These are phyloP conservation scores for Lamprotornis superbus DNA, from an alignment of 2,113 vertebrate species.

Conservation along the genomic window DNA sequence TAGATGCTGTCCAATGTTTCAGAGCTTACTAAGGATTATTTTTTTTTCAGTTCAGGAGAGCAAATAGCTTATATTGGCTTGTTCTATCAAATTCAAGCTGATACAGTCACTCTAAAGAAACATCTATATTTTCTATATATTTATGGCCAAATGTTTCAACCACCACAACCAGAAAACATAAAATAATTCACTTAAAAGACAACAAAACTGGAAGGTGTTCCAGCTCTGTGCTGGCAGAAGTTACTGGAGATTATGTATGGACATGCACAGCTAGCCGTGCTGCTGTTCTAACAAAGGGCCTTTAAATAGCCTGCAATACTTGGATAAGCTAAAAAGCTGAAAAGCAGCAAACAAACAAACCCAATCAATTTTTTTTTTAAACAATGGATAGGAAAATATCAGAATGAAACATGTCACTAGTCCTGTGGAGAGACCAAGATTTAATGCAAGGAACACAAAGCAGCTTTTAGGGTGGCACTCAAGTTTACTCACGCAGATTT, in stretches of 20 bases:
- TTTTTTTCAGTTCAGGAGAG: background rate
- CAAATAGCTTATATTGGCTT: background rate
- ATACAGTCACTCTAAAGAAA: background rate
- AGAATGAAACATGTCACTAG: background rate
- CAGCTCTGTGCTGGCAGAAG: slow-evolving; percentile 15
- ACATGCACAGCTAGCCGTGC: background rate
- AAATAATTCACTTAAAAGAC: slow-evolving; percentile 43
- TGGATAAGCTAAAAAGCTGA: slow-evolving; percentile 2
- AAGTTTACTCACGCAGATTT: background rate
- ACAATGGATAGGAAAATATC: background rate
- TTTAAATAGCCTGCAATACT: slow-evolving; percentile 23
- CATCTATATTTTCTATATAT: background rate
- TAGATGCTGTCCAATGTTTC: slow-evolving; percentile 2
- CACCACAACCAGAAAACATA: slow-evolving; percentile 1
- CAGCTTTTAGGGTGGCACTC: background rate
- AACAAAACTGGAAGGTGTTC: background rate
- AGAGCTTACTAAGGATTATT: background rate
- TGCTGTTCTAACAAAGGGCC: background rate
- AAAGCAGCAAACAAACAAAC: background rate
- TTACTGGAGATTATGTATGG: background rate
- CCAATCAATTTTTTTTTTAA: background rate
- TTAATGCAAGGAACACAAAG: background rate
- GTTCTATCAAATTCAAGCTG: slow-evolving; percentile 31
- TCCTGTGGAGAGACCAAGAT: background rate
- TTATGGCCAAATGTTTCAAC: background rate